Evolutionary conservation across 2,797 vertebrate species (phyloP).

Genomic region (Manis crassicaudata): DNA sequence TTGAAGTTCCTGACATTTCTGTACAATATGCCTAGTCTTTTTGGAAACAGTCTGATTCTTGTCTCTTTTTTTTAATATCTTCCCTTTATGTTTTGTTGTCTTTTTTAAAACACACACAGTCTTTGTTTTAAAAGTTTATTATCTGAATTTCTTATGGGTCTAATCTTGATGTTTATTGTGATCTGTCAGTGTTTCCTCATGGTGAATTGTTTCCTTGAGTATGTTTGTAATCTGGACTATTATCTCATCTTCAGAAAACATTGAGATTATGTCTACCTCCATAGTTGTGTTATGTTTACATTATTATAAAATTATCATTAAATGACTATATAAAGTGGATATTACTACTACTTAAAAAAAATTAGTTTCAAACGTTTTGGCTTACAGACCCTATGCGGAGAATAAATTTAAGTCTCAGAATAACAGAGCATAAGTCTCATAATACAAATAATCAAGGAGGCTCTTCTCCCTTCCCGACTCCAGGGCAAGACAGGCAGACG

Average conservation of each 20-base stretch:
- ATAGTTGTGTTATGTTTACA: neutral
- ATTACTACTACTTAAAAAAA: no score
- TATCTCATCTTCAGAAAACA: neutral
- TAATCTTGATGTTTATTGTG: neutral
- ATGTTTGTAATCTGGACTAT: neutral
- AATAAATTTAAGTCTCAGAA: no score
- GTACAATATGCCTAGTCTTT: neutral
- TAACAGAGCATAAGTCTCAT: neutral
- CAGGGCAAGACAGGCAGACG: no score
- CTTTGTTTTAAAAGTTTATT: neutral
- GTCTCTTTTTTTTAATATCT: neutral
- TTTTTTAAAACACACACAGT: neutral
- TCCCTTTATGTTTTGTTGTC: neutral
- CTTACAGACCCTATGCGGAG: no score
- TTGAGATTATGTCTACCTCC: neutral
- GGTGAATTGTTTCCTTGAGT: neutral
- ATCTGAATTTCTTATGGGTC: neutral
- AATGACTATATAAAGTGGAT: no score
- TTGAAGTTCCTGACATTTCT: neutral
- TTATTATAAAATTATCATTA: neutral
- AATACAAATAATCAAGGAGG: no score
- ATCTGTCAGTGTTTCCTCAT: neutral
- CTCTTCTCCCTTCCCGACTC: no score
- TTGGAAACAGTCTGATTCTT: neutral
- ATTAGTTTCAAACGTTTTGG: no score